A percentile compares a stretch with the other conserved stretches of the same genome.
Evolutionary conservation across 2,797 vertebrate species (phyloP).

Genomic region (Sparidentex hasta): DNA sequence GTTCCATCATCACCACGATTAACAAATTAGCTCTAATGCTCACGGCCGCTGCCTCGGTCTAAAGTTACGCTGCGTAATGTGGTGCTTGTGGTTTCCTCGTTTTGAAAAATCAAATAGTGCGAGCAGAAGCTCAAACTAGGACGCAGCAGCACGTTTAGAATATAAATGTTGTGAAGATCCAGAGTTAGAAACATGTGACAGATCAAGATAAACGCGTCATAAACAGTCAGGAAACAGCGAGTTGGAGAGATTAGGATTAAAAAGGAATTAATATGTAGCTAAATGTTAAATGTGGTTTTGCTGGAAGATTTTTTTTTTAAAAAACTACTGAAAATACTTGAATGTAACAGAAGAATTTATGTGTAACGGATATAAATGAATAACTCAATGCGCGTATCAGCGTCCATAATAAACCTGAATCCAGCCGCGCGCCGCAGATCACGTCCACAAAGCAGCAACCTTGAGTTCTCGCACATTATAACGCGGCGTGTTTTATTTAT

Average conservation of each 20-base stretch:
- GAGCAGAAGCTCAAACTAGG: neutral
- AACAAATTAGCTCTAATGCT: conserved; percentile 61
- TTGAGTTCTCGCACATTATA: conserved; percentile 66
- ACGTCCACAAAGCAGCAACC: conserved; percentile 51
- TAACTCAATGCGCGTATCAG: neutral
- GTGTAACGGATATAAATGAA: neutral
- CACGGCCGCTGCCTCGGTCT: conserved; percentile 42
- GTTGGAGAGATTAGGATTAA: fast-evolving
- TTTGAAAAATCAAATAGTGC: conserved; percentile 54
- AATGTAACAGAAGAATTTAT: neutral
- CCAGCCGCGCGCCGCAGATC: neutral
- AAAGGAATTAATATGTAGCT: neutral
- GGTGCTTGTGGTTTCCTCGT: conserved; percentile 51
- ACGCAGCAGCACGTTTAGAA: neutral
- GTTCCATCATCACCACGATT: conserved; percentile 57
- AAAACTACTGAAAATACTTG: neutral
- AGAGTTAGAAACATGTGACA: neutral
- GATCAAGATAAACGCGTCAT: neutral
- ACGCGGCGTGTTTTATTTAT: conserved; percentile 77
- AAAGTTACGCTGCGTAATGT: conserved; percentile 53
- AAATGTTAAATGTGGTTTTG: neutral
- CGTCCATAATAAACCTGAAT: conserved; percentile 8
- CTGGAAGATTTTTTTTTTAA: neutral
- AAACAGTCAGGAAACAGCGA: neutral
- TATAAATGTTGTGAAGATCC: neutral